Evolutionary conservation across 2,797 vertebrate genomes (phyloP), one percentile per base, ranked within the genome.

Genomic region (Arctocebus calabarensis): DNA sequence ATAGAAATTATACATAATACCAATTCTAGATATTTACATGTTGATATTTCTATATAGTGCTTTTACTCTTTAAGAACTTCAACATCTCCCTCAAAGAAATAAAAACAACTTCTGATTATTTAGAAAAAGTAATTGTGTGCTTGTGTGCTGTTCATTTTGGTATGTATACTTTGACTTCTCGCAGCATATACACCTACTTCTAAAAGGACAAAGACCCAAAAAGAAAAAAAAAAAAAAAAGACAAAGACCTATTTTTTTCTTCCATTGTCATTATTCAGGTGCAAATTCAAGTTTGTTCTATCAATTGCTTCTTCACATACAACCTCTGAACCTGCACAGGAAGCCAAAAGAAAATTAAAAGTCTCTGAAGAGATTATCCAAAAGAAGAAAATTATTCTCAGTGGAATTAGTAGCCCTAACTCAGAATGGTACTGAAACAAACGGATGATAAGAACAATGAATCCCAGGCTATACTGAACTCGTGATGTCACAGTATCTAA

Each of bases 331-430:
- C 85, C 94, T 81, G 96, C 94, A 98, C 59, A 96, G 0, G 97
- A 98, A 98, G 95, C 96, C 96, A 97, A 83, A 97, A 48, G 94
- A 96, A 98, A 98, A 97, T 16, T 84, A 95, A 86, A 97, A 97
- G 79, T 98, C 98, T 95, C 98, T 27, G 88, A 97, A 96, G 97
- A 98, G 88, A 96, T 89, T 95, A 94, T 97, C 97, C 96, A 91
- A 97, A 97, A 95, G 97, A 89, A 98, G 97, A 97, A 96, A 98
- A 97, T 88, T 90, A 94, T 91, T 87, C 98, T 96, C 96, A 43
- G 40, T 52, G 94, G 97, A 98, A 57, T 87, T 22, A 55, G 93
- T 95, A 92, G 83, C 73, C 79, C 64, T 90, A 92, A 97, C 96
- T 96, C 94, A 96, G 93, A 96, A 90, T 57, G 92, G 94, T 0